Evolutionary conservation across 2,888 invertebrate genomes (phyloP), one percentile per base, ranked within the genome.

Genomic region (Agyllia agylla): DNA sequence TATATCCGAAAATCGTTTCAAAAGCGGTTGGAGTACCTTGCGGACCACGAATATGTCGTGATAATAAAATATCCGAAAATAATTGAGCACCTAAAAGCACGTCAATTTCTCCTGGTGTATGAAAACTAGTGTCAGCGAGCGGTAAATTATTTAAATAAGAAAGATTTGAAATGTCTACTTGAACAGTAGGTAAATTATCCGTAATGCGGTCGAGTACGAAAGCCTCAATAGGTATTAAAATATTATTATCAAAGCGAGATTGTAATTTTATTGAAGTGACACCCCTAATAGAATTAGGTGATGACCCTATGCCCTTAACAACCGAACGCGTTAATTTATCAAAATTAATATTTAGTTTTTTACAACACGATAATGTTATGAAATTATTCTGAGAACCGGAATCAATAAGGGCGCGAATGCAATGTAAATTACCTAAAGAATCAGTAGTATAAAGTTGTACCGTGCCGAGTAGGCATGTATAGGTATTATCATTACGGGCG

Each of bases 231-330:
- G 57, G 24, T 24, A 57, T 57, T 24, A 57, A 57, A 57, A 57
- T 57, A 38, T 35, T 38, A 79, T 24, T 24, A 24, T 27, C 3
- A 38, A 79, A 79, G 35, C 24, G 38, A 77, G 31, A 31, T 38
- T 38, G 31, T 17, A 77, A 31, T 33, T 33, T 77, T 31, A 77
- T 31, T 17, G 31, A 17, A 11, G 33, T 33, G 17, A 33, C 31
- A 78, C 78, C 78, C 35, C n/a, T 78, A 78, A 78, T 78, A 17
- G 79, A 13, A n/a, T 79, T 79, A 20, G 33, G 35, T 38, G 79
- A n/a, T 24, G 35, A 35, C n/a, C 79, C 79, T 35, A 79, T 24
- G 8, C 79, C 79, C 38, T 38, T 35, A 79, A 79, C 79, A 35
- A 38, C 24, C 3, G 35, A 24, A 17, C 35, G 79, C 27, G 79